A percentile compares a stretch with the other conserved stretches of the same genome.
These are phyloP conservation scores for Lateolabrax maculatus DNA, from an alignment of 2,797 vertebrate genomes.

Conservation along the genomic window DNA sequence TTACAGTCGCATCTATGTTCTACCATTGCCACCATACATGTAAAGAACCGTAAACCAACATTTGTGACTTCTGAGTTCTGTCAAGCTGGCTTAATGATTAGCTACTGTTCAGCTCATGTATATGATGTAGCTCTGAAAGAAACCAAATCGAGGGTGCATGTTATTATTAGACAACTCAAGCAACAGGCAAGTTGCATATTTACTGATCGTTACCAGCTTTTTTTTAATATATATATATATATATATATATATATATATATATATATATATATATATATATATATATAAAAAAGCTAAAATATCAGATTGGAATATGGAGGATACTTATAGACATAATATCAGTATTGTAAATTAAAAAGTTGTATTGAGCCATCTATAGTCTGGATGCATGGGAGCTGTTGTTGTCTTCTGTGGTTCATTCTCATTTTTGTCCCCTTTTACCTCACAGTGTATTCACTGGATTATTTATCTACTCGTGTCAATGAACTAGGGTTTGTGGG, in stretches of 20 bases:
- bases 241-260: neutral
- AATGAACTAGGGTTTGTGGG: slow-evolving; percentile 22
- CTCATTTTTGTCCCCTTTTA: slow-evolving; percentile 26
- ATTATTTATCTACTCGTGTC: slow-evolving; percentile 27
- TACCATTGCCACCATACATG: neutral
- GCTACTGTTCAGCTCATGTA: neutral
- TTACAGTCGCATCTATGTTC: neutral
- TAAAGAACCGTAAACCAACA: neutral
- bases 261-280: neutral
- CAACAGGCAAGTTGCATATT: neutral
- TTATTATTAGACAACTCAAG: neutral
- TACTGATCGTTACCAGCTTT: neutral
- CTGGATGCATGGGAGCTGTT: slow-evolving; percentile 18
- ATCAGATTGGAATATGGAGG: neutral
- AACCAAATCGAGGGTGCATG: neutral
- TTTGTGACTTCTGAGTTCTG: slow-evolving; percentile 9
- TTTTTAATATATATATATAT: neutral
- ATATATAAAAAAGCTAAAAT: neutral
- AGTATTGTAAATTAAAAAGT: slow-evolving; percentile 12
- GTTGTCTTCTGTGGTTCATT: slow-evolving; percentile 19
- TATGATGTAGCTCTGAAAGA: neutral
- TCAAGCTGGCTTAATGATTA: neutral
- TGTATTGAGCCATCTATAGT: slow-evolving; percentile 5
- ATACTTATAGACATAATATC: neutral
- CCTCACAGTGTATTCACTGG: slow-evolving; percentile 24